Base-by-base conservation (phyloP, 2,888 invertebrate species). In the Epinotia brunnichana region DNA sequence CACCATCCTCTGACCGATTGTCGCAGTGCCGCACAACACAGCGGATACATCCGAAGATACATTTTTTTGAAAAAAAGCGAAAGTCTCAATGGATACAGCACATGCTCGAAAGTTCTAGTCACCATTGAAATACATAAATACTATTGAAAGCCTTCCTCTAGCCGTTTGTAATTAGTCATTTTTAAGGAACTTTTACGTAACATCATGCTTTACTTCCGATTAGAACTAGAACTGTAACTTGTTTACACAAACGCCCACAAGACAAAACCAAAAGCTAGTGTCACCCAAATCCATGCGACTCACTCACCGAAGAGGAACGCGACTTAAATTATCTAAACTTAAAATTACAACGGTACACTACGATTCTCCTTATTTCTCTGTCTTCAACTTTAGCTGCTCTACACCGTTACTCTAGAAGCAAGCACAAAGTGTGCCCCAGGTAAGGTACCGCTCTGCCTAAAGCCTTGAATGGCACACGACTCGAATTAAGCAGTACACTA, bases 1-100 rank as follows among this genome's bases (percentile, higher is more conserved):
- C 90, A 92, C 92, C 93, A 93, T 93, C 93, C 93, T 93, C 93
- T 88, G 92, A 89, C 92, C 92, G 92, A 90, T 84, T 87, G 90
- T 85, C 90, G 78, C 83, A 85, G 84, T 81, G 83, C 81, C 85
- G 83, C 80, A 69, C 51, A 59, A 71, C 83, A 82, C 82, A 77
- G 82, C 84, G 85, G 78, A 77, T 79, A 77, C 81, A 81, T 81
- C 81, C 80, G 79, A 80, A 79, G 79, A 82, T 84, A 81, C 77
- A 69, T 75, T 69, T 83, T 85, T 88, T 87, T 83, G 35, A 72
- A 87, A 90, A 90, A 85, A 91, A 91, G 92, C 92, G 88, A 86
- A 86, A 90, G 87, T 90, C 86, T 90, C 90, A 91, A 91, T 88
- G 88, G 85, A 90, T 90, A 92, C 90, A 91, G 92, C 92, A 91